Evolutionary conservation across 2,113 vertebrate genomes (phyloP), one percentile per base, ranked within the genome.

Genomic region (Nipponia nippon): DNA sequence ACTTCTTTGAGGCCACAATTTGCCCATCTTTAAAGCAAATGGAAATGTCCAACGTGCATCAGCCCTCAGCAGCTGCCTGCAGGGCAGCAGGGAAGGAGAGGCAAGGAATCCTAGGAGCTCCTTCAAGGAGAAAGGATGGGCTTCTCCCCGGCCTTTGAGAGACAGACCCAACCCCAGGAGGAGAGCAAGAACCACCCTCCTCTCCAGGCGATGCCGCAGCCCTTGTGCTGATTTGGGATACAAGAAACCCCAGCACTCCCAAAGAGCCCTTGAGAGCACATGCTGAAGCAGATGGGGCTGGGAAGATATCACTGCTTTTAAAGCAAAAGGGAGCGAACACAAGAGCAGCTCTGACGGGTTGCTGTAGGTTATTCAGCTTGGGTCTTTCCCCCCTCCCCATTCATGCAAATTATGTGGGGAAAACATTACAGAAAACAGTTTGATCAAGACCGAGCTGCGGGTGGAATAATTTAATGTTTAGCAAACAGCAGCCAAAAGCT

Each of bases 11-110:
- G n/a, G 55, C 10, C 38, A 47, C 44, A 16, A 6, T 78, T 27
- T 36, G 3, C 59, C 49, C 20, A 1, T 26, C 36, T 84, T 50
- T 13, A 52, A 84, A 88, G 73, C 16, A 30, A 49, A 29, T 6
- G 1, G 0, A 36, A 62, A 2, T 0, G 5, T 22, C 55, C 13
- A 11, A 61, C 44, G 55, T 2, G 0, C 23, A 19, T 16, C 46
- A 56, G 25, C 25, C 25, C 77, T 69, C 75, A 27, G 29, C 29
- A 56, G 36, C 77, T 81, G 46, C 47, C 65, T 16, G 21, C 8
- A 38, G 40, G 27, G 40, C n/a, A 29, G 47, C 32, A 49, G 47
- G 42, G 27, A 40, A 13, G 58, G 77, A 71, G 23, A 72, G 19
- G 52, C 12, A n/a, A 49, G 9, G 13, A 53, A 2, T 47, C 13